phyloP scores from a whole-genome alignment of 2,113 vertebrate genomes.

The Hemibagrus wyckioides region DNA sequence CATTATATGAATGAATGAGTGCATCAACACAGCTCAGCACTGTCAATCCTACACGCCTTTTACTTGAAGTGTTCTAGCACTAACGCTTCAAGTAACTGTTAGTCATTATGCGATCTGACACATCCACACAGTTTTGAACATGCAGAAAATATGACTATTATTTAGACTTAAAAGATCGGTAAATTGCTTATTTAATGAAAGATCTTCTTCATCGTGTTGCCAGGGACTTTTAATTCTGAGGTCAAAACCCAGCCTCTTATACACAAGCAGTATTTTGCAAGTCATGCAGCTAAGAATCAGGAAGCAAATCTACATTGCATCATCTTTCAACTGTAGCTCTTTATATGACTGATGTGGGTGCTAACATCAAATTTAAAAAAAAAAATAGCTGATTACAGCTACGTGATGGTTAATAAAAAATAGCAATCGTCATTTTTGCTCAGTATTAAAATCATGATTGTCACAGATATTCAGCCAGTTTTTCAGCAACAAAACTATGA shows the following conservation, averaged over 20 bases:
- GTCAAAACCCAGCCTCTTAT: not conserved
- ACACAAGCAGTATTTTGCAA: not conserved
- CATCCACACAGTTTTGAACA: not conserved
- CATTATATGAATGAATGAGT: not conserved
- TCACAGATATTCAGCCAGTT: not conserved
- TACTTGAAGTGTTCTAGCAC: too few relatives aligned
- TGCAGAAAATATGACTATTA: not conserved
- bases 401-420: not conserved
- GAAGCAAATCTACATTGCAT: not conserved
- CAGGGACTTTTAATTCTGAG: not conserved
- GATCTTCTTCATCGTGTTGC: not conserved
- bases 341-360: not conserved
- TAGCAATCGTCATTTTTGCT: not conserved
- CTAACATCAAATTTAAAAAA: not conserved
- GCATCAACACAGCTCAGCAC: not conserved
- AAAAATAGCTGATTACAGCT: not conserved
- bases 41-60: not conserved
- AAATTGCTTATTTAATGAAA: not conserved
- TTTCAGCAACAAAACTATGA: not conserved
- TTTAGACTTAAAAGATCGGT: not conserved
- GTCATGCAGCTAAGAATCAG: not conserved
- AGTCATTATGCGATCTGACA: not conserved
- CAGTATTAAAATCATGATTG: not conserved
- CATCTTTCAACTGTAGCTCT: not conserved
- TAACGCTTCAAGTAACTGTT: not conserved